Conservation (phyloP, 2,797 vertebrate genomes). For the Smutsia gigantea region DNA sequence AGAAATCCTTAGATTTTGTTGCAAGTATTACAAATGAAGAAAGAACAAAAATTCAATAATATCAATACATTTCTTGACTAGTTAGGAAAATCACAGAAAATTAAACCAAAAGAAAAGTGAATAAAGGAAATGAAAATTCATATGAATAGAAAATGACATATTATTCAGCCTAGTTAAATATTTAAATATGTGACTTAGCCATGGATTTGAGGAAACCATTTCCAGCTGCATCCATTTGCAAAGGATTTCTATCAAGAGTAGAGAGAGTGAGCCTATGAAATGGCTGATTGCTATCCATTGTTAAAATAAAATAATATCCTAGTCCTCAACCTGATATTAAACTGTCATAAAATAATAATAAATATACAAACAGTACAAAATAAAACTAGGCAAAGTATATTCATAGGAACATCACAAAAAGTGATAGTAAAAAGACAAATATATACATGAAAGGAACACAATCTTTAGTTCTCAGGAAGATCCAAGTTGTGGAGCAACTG, state of each 20-base stretch:
- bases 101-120: not conserved
- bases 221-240: not conserved
- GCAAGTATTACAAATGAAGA: not conserved
- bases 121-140: not conserved
- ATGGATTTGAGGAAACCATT: not conserved
- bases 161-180: not conserved
- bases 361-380: not conserved
- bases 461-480: not conserved
- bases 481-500: not conserved
- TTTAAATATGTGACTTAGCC: not conserved
- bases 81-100: not conserved
- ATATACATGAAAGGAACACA: not conserved
- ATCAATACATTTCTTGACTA: not conserved
- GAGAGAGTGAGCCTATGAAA: not conserved
- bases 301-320: not conserved
- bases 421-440: not conserved
- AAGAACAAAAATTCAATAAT: not conserved
- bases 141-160: not conserved
- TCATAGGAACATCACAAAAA: not conserved
- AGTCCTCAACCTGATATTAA: not conserved
- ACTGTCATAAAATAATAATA: not conserved
- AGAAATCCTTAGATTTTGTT: not conserved
- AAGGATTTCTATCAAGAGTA: not conserved
- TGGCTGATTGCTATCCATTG: not conserved
- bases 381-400: not conserved